phyloP scores from a whole-genome alignment of 2,888 invertebrate species.

The Microdon myrmicae region DNA sequence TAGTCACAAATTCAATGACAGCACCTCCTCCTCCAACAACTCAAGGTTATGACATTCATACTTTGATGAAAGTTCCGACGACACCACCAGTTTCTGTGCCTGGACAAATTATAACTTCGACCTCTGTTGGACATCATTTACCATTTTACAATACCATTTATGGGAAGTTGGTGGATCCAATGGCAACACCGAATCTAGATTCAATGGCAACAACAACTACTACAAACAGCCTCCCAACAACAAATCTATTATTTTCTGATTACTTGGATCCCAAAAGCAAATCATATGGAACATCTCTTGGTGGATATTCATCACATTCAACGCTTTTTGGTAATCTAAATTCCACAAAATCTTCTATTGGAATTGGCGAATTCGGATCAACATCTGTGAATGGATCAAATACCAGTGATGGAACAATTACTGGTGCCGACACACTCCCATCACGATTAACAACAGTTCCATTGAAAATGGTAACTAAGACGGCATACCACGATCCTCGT shows the following conservation, averaged over 20 bases:
- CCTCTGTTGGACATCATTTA: conserved; percentile 53
- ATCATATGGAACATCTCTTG: conserved; percentile 56
- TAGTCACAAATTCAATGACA: conserved; percentile 49
- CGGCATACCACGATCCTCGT: conserved; percentile 66
- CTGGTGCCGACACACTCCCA: conserved; percentile 5
- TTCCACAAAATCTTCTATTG: conserved; percentile 9
- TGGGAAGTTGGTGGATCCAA: conserved; percentile 69
- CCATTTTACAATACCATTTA: conserved; percentile 66
- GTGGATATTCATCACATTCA: conserved; percentile 55
- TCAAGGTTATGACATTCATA: conserved; percentile 42
- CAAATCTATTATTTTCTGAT: conserved; percentile 59
- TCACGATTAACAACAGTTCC: conserved; percentile 48
- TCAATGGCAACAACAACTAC: conserved; percentile 56
- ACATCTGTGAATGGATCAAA: conserved; percentile 42
- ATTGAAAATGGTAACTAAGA: conserved; percentile 62
- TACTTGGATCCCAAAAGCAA: conserved; percentile 62
- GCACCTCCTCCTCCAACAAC: conserved; percentile 56
- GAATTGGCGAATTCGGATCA: conserved; percentile 1
- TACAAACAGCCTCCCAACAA: conserved; percentile 57
- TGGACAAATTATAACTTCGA: conserved; percentile 17
- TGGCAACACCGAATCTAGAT: conserved; percentile 53
- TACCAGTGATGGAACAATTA: conserved; percentile 22
- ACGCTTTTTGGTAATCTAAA: conserved; percentile 53
- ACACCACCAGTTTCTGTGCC: conserved; percentile 6
- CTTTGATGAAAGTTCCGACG: conserved; percentile 42